Evolutionary conservation across 2,797 vertebrate species (phyloP), one percentile per base, ranked within the genome.

Genomic region (Acomys russatus): DNA sequence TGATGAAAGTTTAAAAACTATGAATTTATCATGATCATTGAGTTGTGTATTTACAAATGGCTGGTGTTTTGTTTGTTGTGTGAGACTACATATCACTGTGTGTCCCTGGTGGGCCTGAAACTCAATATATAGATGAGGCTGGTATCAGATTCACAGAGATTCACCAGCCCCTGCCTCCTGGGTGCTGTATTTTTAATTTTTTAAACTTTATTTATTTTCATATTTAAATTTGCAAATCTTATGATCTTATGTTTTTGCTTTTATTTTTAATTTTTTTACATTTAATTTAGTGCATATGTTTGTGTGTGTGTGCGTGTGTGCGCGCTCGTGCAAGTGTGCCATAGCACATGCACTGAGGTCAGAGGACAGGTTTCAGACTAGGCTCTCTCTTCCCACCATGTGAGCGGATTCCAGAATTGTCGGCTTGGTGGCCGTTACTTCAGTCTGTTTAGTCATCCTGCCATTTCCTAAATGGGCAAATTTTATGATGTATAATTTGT

Each of bases 1-100:
- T 68, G 49, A 77, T 92, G 74, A 33, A 71, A 44, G 18, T 83
- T 79, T 35, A 14, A 83, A 23, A 87, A 33, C 38, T 44, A 9
- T 49, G 49, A 35, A 84, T 95, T 63, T 12, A 54, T 87, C 92
- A 79, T 84, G 78, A 90, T 96, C 63, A 49, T 76, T 87, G 78
- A 74, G 10, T 74, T 95, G 2, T 76, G 25, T 44, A 6, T 49
- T 96, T 93, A 77, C 2, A 91, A 78, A 15, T 28, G 25, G 15
- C 33, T 87, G 51, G 14, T 38, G 71, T 64, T 73, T 59, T 35
- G 68, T 73, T 74, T 38, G 8, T 61, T 88, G 17, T 7, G 71
- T 71, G 84, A 87, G 84, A 54, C 33, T 56, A 7, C 30, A 20
- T 70, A 10, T 86, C 30, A 23, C 33, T 86, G 6, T 54, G 59